Evolutionary conservation across 2,113 vertebrate genomes (phyloP).

Genomic region (Odontophorus gujanensis): DNA sequence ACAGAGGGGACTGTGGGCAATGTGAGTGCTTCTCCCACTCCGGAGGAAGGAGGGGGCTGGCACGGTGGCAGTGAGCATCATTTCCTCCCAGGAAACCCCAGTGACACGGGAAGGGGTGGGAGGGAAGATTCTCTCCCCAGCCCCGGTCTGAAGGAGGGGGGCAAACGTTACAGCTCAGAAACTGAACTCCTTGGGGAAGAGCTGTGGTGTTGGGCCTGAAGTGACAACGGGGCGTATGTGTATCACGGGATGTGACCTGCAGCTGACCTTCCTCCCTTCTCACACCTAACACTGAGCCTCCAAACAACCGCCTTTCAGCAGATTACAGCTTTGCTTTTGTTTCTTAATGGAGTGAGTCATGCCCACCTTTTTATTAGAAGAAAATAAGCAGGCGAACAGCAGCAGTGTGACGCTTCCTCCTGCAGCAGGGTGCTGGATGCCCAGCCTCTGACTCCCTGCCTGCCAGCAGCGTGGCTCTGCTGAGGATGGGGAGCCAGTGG

Average conservation of each 20-base stretch:
- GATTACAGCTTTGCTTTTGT: slow-evolving; percentile 65
- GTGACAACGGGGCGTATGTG: neutral
- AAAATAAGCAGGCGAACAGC: slow-evolving; percentile 53
- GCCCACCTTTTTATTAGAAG: slow-evolving; percentile 68
- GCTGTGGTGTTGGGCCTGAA: neutral
- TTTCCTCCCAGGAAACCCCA: slow-evolving; percentile 60
- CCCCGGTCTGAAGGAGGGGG: neutral
- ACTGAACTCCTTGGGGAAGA: neutral
- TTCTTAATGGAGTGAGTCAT: slow-evolving; percentile 68
- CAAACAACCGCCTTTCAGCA: slow-evolving; percentile 51
- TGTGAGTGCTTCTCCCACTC: fast-evolving
- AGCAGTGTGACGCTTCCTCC: slow-evolving; percentile 34
- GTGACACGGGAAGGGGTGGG: neutral
- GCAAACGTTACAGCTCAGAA: neutral
- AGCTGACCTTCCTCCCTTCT: slow-evolving; percentile 59
- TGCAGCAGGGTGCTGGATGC: slow-evolving; percentile 24
- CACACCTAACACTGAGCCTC: slow-evolving; percentile 35
- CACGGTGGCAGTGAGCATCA: neutral
- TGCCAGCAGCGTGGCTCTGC: slow-evolving; percentile 13
- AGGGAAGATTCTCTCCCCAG: neutral
- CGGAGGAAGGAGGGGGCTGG: slow-evolving; percentile 31
- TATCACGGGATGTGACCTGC: slow-evolving; percentile 11
- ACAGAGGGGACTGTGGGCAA: neutral
- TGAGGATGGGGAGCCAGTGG: neutral
- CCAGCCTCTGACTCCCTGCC: slow-evolving; percentile 38